phyloP scores from a whole-genome alignment of 1,140 invertebrate species.

The Drosophila triauraria region DNA sequence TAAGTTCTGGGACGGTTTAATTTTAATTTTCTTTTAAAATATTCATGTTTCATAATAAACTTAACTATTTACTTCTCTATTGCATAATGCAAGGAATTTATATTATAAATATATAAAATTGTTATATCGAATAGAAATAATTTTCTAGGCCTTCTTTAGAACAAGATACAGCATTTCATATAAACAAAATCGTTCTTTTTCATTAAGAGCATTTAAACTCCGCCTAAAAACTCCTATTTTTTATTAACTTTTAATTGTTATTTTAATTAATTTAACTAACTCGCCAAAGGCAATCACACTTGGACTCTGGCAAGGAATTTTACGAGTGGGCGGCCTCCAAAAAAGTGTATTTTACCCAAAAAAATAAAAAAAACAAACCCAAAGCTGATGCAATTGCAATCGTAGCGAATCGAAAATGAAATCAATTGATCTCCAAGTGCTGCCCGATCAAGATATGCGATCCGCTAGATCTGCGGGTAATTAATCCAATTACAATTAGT shows the following conservation, averaged over 20 bases:
- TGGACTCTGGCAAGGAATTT: slow-evolving; percentile 54
- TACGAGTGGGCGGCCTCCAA: slow-evolving; percentile 68
- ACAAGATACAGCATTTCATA: neutral
- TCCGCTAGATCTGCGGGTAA: slow-evolving; percentile 51
- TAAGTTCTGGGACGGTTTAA: no score
- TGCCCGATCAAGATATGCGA: slow-evolving; percentile 22
- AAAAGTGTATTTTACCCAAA: slow-evolving; percentile 3
- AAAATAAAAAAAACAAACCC: neutral
- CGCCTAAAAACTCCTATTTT: neutral
- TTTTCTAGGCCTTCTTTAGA: no score
- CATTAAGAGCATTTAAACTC: slow-evolving; percentile 14
- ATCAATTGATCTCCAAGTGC: slow-evolving; percentile 18
- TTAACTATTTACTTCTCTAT: no score
- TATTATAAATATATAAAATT: no score
- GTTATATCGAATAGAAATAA: no score
- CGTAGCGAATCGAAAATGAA: slow-evolving; percentile 12
- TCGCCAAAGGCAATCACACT: slow-evolving; percentile 40
- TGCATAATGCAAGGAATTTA: no score
- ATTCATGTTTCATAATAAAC: neutral
- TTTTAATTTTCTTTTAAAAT: no score
- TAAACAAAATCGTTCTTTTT: no score
- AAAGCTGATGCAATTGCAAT: slow-evolving; percentile 39
- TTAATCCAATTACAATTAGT: slow-evolving; percentile 71
- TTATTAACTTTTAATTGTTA: slow-evolving; percentile 36
- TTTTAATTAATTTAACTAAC: slow-evolving; percentile 54